These are phyloP conservation scores for Ctenomys sociabilis DNA, from an alignment of 2,113 vertebrate species.

Conservation along the genomic window DNA sequence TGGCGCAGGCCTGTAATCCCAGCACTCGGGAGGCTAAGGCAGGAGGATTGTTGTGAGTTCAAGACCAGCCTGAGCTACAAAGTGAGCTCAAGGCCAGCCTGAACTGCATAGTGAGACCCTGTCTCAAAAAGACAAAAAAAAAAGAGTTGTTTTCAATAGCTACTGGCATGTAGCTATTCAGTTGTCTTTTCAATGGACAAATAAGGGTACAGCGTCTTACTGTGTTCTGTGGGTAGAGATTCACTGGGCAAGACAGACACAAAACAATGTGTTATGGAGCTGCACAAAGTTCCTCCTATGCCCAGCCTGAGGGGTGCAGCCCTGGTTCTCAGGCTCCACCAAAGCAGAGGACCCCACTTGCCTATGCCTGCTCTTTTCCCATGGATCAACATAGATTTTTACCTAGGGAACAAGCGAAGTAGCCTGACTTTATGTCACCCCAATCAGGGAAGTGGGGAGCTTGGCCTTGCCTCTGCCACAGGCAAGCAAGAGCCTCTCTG, in stretches of 20 bases:
- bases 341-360: background rate
- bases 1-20: too few species aligned
- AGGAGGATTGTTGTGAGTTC: too few species aligned
- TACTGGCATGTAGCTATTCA: background rate
- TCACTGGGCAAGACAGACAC: background rate
- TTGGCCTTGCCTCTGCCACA: background rate
- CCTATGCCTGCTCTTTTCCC: background rate
- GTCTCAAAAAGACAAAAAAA: too few species aligned
- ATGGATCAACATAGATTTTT: background rate
- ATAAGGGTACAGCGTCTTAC: background rate
- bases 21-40: too few species aligned
- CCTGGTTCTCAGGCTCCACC: background rate
- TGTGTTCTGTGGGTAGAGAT: background rate
- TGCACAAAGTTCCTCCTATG: background rate
- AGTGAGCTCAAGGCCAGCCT: too few species aligned
- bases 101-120: too few species aligned
- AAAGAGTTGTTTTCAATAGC: background rate
- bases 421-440: background rate
- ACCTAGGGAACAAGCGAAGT: background rate
- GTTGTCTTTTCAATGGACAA: background rate
- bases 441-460: background rate
- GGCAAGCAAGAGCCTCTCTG: background rate
- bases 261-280: background rate
- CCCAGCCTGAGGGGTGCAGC: background rate
- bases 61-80: too few species aligned